Conservation (phyloP, 2,797 vertebrate genomes). For the Graptemys geographica region DNA sequence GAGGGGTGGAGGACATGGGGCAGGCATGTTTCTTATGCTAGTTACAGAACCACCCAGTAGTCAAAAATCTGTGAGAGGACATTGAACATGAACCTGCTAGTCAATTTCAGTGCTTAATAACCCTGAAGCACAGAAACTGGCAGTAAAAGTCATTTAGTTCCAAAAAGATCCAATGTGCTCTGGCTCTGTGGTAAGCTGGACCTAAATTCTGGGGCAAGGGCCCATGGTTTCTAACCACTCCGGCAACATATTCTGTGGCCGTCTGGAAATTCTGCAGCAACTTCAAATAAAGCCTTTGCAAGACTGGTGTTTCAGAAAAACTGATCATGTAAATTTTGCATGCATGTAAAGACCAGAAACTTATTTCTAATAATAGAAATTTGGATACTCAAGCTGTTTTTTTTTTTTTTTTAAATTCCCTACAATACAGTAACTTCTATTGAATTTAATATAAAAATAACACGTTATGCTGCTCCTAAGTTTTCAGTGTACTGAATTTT, state of each 20-base stretch:
- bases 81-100: rapidly evolving
- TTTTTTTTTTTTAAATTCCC: background rate
- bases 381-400: background rate
- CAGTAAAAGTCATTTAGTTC: background rate
- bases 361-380: background rate
- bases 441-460: background rate
- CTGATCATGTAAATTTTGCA: background rate
- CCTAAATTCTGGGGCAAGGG: background rate
- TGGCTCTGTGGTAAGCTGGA: background rate
- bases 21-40: background rate
- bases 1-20: rapidly evolving
- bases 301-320: background rate
- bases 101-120: background rate
- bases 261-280: background rate
- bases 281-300: background rate
- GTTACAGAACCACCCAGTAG: background rate
- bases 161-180: background rate
- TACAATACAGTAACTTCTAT: background rate
- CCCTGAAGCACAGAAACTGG: background rate
- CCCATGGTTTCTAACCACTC: background rate
- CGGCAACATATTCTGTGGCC: rapidly evolving
- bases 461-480: background rate
- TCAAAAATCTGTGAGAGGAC: background rate
- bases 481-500: background rate
- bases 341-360: background rate